Evolutionary conservation across 2,113 vertebrate species (phyloP), one percentile per base, ranked within the genome.

Genomic region (Menidia beryllina): DNA sequence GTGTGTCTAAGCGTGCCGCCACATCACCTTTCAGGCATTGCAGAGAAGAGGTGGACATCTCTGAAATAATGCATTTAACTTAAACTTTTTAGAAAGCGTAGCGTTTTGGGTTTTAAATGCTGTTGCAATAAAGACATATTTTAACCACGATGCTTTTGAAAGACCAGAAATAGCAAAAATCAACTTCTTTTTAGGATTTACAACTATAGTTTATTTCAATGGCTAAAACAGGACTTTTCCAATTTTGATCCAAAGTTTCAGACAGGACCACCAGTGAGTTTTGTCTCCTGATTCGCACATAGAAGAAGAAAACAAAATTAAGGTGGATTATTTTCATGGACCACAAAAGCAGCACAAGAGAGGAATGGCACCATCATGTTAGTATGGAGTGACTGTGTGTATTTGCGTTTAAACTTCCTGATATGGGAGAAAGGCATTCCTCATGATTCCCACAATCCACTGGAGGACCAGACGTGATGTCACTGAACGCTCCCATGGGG

Each of bases 401-500:
- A 45, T 45, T 17, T 7, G 41, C n/a, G 41, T 54, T 70, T 27
- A 77, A 58, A 86, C 83, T 41, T 75, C 81, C 82, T 56, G 50
- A 78, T 80, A 83, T 90, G 86, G 82, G 43, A 78, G 85, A 73
- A 57, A 69, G 60, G 61, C 68, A 85, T 86, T 85, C 72, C 75
- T 78, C 53, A 59, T 43, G 61, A 87, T 87, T 91, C 84, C 81
- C 82, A 86, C 74, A 87, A 91, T 73, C 38, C 86, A 74, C 73
- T 84, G 56, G 72, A 74, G 65, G 75, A 83, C 49, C 68, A 88
- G 81, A 84, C 80, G 15, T 89, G 81, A 91, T 88, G 84, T 91
- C 86, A 91, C 14, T 65, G 39, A 70, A 58, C 1, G 0, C 56
- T 83, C 82, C 61, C 82, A 64, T 55, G 66, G 78, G 77, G 68